Percentiles rank a stretch among this genome's conserved stretches.
Conservation (phyloP, 2,113 vertebrate species). For the Podocnemis expansa region DNA sequence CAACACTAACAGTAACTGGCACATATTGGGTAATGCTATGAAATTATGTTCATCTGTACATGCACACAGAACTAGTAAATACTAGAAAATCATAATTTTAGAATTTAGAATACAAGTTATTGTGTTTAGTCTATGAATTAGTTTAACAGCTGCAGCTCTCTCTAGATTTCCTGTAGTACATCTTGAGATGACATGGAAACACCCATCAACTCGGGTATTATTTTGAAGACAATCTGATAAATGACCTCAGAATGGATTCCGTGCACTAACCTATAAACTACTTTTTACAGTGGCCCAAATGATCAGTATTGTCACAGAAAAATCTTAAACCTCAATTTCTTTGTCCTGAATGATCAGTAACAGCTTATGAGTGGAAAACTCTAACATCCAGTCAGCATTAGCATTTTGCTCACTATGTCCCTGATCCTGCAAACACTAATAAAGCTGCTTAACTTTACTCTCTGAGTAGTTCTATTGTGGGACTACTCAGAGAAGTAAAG, state of each 20-base stretch:
- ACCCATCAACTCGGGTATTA: not conserved
- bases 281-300: not conserved
- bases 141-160: not conserved
- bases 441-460: not conserved
- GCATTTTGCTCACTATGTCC: not conserved
- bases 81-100: not conserved
- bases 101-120: not conserved
- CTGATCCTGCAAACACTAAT: not conserved
- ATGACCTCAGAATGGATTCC: not conserved
- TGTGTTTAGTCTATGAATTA: not conserved
- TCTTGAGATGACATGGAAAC: not conserved
- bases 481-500: not conserved
- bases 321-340: not conserved
- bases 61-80: fast-evolving
- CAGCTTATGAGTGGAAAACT: not conserved
- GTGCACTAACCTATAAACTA: not conserved
- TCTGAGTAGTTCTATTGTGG: not conserved
- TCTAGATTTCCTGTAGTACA: not conserved
- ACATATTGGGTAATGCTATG: not conserved
- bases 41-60: not conserved
- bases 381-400: not conserved
- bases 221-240: not conserved
- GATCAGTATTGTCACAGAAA: not conserved
- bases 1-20: not conserved
- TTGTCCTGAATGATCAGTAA: not conserved